Conservation (phyloP, 2,113 vertebrate genomes). For the Pycnonotus jocosus region DNA sequence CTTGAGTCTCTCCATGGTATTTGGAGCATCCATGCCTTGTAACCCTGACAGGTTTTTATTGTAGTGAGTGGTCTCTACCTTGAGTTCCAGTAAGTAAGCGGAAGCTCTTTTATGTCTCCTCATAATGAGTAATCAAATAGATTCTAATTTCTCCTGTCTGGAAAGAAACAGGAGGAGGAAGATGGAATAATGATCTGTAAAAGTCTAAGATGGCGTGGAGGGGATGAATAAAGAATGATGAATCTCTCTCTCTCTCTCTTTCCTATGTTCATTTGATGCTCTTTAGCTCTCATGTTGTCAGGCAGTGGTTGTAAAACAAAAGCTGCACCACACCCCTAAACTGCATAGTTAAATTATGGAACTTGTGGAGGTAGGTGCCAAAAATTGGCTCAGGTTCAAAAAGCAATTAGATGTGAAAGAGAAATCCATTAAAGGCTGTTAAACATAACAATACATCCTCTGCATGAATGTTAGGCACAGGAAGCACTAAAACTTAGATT, state of each 20-base stretch:
- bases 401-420: conserved; percentile 55
- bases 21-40: not conserved
- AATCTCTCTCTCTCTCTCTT: not conserved
- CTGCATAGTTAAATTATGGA: not conserved
- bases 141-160: conserved; percentile 17
- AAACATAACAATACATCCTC: conserved; percentile 59
- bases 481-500: conserved; percentile 51
- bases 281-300: not conserved
- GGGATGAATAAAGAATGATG: conserved; percentile 51
- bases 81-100: conserved; percentile 13
- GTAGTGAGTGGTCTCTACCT: not conserved
- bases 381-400: conserved; percentile 39
- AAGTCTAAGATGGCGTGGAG: not conserved
- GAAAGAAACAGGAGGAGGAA: conserved; percentile 13
- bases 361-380: conserved; percentile 26
- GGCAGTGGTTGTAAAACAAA: conserved; percentile 39
- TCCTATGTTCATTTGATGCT: not conserved
- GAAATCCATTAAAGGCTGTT: conserved; percentile 61
- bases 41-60: not conserved
- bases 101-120: conserved; percentile 28
- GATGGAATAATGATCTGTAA: conserved; percentile 35
- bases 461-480: conserved; percentile 6
- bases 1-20: not conserved
- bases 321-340: not conserved
- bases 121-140: conserved; percentile 34